Conservation (phyloP, 1,140 invertebrate genomes). For the Schlechtendalia chinensis region DNA sequence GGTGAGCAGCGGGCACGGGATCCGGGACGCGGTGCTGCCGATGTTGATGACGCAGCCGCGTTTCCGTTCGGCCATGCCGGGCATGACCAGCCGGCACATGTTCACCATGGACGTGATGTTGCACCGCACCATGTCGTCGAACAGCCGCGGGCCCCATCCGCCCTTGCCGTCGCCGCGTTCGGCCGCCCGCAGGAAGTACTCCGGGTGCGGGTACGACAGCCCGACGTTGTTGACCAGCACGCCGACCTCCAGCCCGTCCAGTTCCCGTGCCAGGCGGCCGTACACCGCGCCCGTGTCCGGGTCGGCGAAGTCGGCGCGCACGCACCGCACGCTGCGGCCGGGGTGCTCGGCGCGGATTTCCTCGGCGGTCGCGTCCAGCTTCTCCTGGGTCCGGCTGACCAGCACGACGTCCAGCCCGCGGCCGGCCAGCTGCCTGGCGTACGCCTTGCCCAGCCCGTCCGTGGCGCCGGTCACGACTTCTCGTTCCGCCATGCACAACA, state of each 20-base stretch:
- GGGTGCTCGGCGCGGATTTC: constrained; percentile 10
- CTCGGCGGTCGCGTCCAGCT: constrained; percentile 74
- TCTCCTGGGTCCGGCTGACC: constrained; percentile 79
- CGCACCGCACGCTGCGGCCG: neutral
- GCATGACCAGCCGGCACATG: constrained; percentile 75
- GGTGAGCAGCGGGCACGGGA: constrained; percentile 78
- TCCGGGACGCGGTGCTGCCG: constrained; percentile 77
- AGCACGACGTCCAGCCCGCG: constrained; percentile 83
- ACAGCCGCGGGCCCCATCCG: constrained; percentile 50
- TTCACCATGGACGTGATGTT: constrained; percentile 65
- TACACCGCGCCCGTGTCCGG: constrained; percentile 66
- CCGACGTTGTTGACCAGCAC: constrained; percentile 96
- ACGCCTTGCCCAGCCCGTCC: constrained; percentile 90
- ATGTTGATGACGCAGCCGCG: constrained; percentile 91
- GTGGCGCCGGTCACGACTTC: constrained; percentile 88
- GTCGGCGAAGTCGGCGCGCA: constrained; percentile 73
- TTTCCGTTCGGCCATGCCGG: constrained; percentile 80
- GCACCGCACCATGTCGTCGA: constrained; percentile 60
- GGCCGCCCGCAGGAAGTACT: constrained; percentile 69
- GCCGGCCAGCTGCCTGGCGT: constrained; percentile 75
- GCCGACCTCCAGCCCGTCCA: constrained; percentile 81
- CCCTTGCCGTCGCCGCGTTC: neutral
- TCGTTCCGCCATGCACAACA: no score
- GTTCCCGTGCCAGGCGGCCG: constrained; percentile 70
- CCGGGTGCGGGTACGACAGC: constrained; percentile 83